Evolutionary conservation across 1,140 invertebrate genomes (phyloP).

Genomic region (Brachionus asplanchnoidis): DNA sequence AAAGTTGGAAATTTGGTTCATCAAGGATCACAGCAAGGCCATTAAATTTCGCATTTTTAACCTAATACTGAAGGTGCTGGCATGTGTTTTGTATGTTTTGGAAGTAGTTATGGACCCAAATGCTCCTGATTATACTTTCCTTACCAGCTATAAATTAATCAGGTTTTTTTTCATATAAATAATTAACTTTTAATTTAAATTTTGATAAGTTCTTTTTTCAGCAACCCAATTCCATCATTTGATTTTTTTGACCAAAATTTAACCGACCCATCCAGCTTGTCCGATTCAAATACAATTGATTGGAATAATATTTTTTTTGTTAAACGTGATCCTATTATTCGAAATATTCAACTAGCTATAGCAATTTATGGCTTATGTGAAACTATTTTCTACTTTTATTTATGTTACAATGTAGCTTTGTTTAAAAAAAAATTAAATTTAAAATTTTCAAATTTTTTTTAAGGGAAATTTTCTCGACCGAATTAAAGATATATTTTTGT

Average conservation of each 20-base stretch:
- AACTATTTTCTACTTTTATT: constrained; percentile 27
- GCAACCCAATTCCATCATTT: not conserved
- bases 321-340: constrained; percentile 22
- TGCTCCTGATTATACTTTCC: not conserved
- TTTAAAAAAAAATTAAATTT: not conserved
- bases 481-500: constrained; percentile 7
- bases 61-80: constrained; percentile 83
- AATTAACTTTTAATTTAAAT: not conserved
- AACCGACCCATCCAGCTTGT: not conserved
- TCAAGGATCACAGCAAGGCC: constrained; percentile 35
- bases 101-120: constrained; percentile 72
- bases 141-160: not conserved
- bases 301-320: constrained; percentile 42
- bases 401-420: constrained; percentile 30
- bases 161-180: not conserved
- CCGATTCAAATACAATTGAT: constrained; percentile 1
- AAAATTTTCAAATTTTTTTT: not conserved
- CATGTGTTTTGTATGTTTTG: constrained; percentile 85
- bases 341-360: constrained; percentile 14
- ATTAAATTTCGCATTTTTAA: constrained; percentile 74
- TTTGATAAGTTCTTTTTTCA: not conserved
- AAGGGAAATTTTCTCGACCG: constrained; percentile 35
- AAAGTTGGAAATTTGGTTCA: constrained; percentile 41
- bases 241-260: not conserved
- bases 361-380: constrained; percentile 28